A percentile compares a stretch with the other conserved stretches of the same genome.
phyloP scores from a whole-genome alignment of 2,888 invertebrate species.

The Lottia gigantea region DNA sequence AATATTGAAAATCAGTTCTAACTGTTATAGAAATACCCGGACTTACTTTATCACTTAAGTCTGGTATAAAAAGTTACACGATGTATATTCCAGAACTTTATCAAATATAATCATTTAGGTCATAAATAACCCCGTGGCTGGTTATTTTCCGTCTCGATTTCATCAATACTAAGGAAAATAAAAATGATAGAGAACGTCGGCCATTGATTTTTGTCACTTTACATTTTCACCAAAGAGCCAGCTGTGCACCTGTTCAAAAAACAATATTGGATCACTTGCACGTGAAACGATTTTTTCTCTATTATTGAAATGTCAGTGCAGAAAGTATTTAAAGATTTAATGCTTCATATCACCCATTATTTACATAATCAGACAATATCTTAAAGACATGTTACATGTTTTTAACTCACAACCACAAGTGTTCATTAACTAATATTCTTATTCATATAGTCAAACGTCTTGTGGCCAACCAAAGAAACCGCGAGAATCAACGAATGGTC shows the following conservation, averaged over 20 bases:
- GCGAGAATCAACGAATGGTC: neutral
- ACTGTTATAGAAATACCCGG: too few relatives aligned
- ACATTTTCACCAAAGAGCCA: neutral
- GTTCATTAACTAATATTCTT: too few relatives aligned
- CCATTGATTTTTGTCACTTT: too few relatives aligned
- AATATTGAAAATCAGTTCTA: too few relatives aligned
- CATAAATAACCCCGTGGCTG: too few relatives aligned
- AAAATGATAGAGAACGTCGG: too few relatives aligned
- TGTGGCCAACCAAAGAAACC: constrained; percentile 10
- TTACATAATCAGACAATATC: constrained; percentile 5
- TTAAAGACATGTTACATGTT: neutral
- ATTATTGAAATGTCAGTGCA: constrained; percentile 4
- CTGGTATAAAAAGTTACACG: too few relatives aligned
- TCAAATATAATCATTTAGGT: too few relatives aligned
- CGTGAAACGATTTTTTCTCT: neutral
- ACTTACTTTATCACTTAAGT: too few relatives aligned
- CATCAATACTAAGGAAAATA: too few relatives aligned
- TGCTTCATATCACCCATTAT: constrained; percentile 7
- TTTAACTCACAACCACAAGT: neutral
- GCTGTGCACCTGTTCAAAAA: constrained; percentile 11
- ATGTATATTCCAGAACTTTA: too few relatives aligned
- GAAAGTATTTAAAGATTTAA: constrained; percentile 5
- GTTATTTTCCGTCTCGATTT: too few relatives aligned
- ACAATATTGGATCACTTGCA: constrained; percentile 8
- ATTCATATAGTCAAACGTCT: neutral